phyloP scores from a whole-genome alignment of 2,888 invertebrate genomes.

The Thera obeliscata region DNA sequence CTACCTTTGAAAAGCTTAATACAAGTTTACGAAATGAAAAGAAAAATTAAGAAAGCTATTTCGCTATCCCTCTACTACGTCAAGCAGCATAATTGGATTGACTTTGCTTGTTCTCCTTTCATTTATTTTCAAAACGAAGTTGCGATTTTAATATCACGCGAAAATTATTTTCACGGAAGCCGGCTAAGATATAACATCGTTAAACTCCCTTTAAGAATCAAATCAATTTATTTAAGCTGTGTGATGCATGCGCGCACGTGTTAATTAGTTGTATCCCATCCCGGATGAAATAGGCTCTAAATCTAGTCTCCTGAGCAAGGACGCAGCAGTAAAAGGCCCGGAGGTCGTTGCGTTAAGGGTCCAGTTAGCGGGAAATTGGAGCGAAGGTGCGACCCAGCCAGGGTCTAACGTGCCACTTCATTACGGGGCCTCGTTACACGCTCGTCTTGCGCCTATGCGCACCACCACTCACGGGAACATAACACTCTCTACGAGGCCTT shows the following conservation, averaged over 20 bases:
- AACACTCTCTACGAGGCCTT: constrained; percentile 19
- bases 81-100: constrained; percentile 73
- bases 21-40: constrained; percentile 55
- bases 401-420: constrained; percentile 73
- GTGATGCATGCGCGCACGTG: constrained; percentile 17
- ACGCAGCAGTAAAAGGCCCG: constrained; percentile 59
- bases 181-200: constrained; percentile 17
- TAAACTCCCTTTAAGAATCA: constrained; percentile 13
- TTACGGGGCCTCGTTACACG: constrained; percentile 72
- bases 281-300: constrained; percentile 35
- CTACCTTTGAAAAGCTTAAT: constrained; percentile 34
- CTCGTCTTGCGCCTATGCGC: constrained; percentile 48
- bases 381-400: constrained; percentile 60
- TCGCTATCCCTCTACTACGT: constrained; percentile 69
- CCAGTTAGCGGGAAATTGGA: constrained; percentile 73
- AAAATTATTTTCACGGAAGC: constrained; percentile 48
- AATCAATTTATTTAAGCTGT: not conserved
- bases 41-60: constrained; percentile 71
- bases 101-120: constrained; percentile 70
- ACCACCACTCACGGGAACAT: constrained; percentile 41
- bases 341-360: constrained; percentile 66
- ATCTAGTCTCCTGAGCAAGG: constrained; percentile 47
- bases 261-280: constrained; percentile 40
- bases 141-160: constrained; percentile 56
- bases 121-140: constrained; percentile 71